These are phyloP conservation scores for Fissipunctia ypsillon DNA, from an alignment of 2,888 invertebrate genomes.

Conservation along the genomic window DNA sequence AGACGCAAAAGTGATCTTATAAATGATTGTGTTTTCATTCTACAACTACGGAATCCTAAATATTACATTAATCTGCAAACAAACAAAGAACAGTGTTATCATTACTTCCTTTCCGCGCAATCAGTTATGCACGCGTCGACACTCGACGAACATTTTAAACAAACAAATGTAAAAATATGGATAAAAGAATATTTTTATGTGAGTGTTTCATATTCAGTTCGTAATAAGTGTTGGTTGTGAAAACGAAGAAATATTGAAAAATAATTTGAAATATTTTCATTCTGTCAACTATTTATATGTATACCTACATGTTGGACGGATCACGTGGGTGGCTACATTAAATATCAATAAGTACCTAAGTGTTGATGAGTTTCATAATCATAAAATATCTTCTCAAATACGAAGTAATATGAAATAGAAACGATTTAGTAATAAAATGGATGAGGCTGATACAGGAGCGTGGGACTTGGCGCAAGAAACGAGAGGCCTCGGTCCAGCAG, in stretches of 20 bases:
- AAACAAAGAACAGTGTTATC: constrained; percentile 43
- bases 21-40: constrained; percentile 1
- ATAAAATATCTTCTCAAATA: background rate
- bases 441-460: background rate
- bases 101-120: constrained; percentile 39
- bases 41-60: constrained; percentile 30
- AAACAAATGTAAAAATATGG: constrained; percentile 46
- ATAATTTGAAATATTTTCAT: background rate
- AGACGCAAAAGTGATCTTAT: background rate
- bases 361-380: background rate
- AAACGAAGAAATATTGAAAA: background rate
- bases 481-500: background rate
- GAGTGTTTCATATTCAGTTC: constrained; percentile 47
- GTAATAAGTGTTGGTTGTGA: constrained; percentile 1
- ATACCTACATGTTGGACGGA: background rate
- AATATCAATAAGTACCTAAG: background rate
- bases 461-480: background rate
- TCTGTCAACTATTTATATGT: background rate
- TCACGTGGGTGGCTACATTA: background rate
- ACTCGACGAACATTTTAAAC: constrained; percentile 10
- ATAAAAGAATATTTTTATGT: constrained; percentile 51
- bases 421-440: too few relatives aligned
- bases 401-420: background rate
- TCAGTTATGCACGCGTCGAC: constrained; percentile 42
- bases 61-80: constrained; percentile 22